These are phyloP conservation scores for Anarhynchus alexandrinus DNA, from an alignment of 2,113 vertebrate genomes.

Conservation along the genomic window DNA sequence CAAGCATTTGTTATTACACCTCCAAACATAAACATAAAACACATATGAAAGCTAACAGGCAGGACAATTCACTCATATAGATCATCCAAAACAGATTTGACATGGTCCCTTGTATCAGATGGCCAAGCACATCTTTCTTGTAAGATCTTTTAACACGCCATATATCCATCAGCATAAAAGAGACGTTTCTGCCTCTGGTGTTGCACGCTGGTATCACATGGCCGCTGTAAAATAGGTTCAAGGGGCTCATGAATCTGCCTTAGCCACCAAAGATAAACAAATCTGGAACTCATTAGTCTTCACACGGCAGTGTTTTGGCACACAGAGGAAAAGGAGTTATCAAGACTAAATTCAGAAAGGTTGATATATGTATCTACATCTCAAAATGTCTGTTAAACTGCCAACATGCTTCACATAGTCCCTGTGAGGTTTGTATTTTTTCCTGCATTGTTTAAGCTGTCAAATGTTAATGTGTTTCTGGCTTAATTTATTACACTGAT, in stretches of 20 bases:
- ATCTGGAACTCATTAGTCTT: conserved; percentile 66
- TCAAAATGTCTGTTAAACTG: conserved; percentile 61
- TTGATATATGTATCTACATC: conserved; percentile 62
- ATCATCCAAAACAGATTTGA: conserved; percentile 17
- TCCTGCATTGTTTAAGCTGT: conserved; percentile 68
- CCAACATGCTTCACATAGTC: conserved; percentile 66
- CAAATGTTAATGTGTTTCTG: conserved; percentile 65
- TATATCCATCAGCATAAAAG: conserved; percentile 13
- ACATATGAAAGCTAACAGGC: conserved; percentile 26
- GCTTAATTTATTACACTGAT: conserved; percentile 66
- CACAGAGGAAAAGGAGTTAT: conserved; percentile 60
- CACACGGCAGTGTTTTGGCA: conserved; percentile 58
- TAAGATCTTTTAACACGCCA: not conserved
- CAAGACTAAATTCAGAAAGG: conserved; percentile 63
- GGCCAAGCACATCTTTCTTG: conserved; percentile 28
- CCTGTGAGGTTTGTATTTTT: conserved; percentile 55
- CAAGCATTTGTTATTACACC: not conserved
- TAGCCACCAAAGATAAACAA: conserved; percentile 60
- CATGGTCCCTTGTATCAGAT: conserved; percentile 15
- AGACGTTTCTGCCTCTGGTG: conserved; percentile 5
- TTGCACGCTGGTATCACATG: conserved; percentile 18
- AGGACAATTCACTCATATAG: conserved; percentile 9
- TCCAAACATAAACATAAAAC: conserved; percentile 10
- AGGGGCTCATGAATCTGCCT: conserved; percentile 67
- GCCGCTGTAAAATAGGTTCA: conserved; percentile 20